Base-by-base conservation (phyloP, 1,140 invertebrate genomes). In the Temnothorax curvispinosus region DNA sequence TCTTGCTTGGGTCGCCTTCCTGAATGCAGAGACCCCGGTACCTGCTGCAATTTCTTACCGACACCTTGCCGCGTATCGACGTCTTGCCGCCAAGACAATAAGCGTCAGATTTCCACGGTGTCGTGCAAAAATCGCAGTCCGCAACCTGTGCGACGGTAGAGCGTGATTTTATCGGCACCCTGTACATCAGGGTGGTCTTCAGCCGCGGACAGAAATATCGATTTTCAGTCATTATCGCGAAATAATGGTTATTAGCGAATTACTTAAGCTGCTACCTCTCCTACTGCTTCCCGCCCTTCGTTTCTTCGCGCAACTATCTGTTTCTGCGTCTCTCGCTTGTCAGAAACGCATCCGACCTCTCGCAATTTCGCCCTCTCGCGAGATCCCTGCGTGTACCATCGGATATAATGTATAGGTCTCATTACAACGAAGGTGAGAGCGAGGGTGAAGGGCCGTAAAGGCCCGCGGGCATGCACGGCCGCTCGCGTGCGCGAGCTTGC, bases 191-290 rank as follows among this genome's bases (percentile, higher is more conserved):
- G 21, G 11, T 41, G 35, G n/a, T 15, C 32, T 18, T 41, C 27
- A 18, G 13, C 41, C 21, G 13, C 8, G 35, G 21, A n/a, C n/a
- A 38, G 32, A 11, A 35, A 41, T 52, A 84, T 84, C 47, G 44
- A 67, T 71, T 72, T 50, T 38, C 64, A 9, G 7, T 69, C 38
- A 60, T 87, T 60, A 85, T 72, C 64, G 56, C 18, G 2, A 47
- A 58, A 84, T 52, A 35, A 85, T 7, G 27, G 18, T 52, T 11
- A n/a, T 71, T 54, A 88, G 62, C 56, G 54, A 78, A 88, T 88
- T 85, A 64, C 32, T 38, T 38, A 11, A 50, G 11, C 38, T 13
- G 38, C 35, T 35, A 21, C 3, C 21, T 0, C 15, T 18, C n/a
- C 44, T 9, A 6, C 7, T 11, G 27, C 8, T 38, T 27, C 27